Evolutionary conservation across 2,797 vertebrate genomes (phyloP), one percentile per base, ranked within the genome.

Genomic region (Acanthopagrus latus): DNA sequence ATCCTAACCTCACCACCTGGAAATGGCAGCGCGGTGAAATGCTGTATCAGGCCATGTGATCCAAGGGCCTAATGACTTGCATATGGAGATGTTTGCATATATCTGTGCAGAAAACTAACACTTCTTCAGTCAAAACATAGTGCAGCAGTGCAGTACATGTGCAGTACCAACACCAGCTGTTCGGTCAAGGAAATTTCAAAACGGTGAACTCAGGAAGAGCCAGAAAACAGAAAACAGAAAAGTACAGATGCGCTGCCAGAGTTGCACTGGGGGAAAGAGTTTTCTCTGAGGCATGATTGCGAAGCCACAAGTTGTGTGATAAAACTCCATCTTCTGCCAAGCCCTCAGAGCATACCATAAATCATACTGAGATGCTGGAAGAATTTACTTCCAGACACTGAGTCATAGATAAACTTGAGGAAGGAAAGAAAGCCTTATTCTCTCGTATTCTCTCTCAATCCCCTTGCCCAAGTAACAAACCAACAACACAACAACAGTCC

Each of bases 281-380:
- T 44, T 51, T 65, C 68, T 67, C 62, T 56, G 73, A 81, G 78
- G 78, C 69, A 82, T 74, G 52, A 83, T 74, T 85, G 74, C 16
- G n/a, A 90, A 88, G 84, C 88, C 75, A 80, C 82, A 90, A 85
- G 68, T 64, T 77, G 66, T 83, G 89, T 90, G 90, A 92, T 83
- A 89, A 91, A 90, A 62, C 52, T 27, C 12, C 9, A 11, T 78
- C 47, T 47, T 67, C 52, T 71, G 86, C 86, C 89, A 92, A 91
- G 75, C 20, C 81, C 73, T 69, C 23, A 73, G 76, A 86, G 74
- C 59, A 73, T 74, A 38, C 5, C 41, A 90, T 92, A 88, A 93
- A 93, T 93, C 88, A 78, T 1, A n/a, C 33, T 60, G 50, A 85
- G 55, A 80, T 76, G 69, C 65, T 84, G 74, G 64, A 85, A 58